Evolutionary conservation across 1,140 invertebrate species (phyloP).

Genomic region (Arion vulgaris): DNA sequence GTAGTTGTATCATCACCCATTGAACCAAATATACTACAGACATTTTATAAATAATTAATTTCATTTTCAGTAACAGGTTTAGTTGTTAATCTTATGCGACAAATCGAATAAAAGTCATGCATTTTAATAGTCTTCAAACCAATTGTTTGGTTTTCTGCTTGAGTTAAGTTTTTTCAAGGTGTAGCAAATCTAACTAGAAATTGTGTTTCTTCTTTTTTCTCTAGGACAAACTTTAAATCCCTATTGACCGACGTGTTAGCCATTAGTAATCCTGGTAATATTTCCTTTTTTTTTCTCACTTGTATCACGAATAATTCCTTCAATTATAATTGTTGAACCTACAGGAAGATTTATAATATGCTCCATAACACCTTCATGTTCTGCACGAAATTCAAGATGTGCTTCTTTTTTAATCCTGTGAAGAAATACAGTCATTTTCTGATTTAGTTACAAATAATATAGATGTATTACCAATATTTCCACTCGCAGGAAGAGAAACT

Average conservation of each 20-base stretch:
- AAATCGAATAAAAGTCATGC: neutral
- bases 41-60: slow-evolving; percentile 4
- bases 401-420: neutral
- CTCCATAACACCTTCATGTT: neutral
- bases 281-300: neutral
- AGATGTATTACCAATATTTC: neutral
- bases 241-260: neutral
- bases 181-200: neutral
- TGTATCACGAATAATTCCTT: neutral
- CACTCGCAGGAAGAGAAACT: neutral
- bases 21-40: neutral
- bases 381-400: neutral
- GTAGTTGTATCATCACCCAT: slow-evolving; percentile 1
- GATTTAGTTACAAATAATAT: neutral
- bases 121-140: neutral
- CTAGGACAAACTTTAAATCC: neutral
- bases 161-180: neutral
- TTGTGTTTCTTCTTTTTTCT: neutral
- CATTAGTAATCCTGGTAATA: slow-evolving; percentile 1
- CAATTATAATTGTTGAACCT: slow-evolving; percentile 7
- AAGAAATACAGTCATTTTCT: neutral
- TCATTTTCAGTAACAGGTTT: neutral
- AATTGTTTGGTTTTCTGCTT: neutral
- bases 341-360: neutral
- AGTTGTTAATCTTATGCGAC: slow-evolving; percentile 9